Evolutionary conservation across 2,113 vertebrate genomes (phyloP).

Genomic region (Sylvicapra grimmia): DNA sequence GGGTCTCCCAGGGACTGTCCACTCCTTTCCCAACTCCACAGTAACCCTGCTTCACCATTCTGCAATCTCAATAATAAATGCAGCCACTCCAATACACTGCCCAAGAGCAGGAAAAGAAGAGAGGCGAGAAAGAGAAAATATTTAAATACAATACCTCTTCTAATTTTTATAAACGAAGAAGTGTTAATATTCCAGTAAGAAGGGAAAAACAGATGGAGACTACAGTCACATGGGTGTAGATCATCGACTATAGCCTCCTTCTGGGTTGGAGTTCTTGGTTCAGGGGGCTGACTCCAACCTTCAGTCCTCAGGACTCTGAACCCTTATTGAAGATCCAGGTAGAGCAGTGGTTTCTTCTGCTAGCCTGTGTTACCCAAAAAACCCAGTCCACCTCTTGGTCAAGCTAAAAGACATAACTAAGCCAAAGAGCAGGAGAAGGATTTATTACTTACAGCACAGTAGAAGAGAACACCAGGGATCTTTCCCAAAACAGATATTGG

Average conservation of each 20-base stretch:
- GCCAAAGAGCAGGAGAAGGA: not conserved
- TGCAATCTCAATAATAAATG: not conserved
- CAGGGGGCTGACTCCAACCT: not conserved
- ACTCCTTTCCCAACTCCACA: not conserved
- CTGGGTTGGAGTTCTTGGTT: not conserved
- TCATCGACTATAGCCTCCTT: not conserved
- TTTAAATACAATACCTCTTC: not conserved
- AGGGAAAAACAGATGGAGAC: not conserved
- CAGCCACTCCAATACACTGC: not conserved
- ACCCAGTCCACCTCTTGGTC: not conserved
- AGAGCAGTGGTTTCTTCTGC: not conserved
- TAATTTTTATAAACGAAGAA: not conserved
- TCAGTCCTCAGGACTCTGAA: not conserved
- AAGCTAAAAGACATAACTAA: not conserved
- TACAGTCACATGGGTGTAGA: fast-evolving
- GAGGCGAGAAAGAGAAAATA: not conserved
- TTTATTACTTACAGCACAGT: not conserved
- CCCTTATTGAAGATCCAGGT: not conserved
- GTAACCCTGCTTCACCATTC: not conserved
- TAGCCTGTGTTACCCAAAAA: not conserved
- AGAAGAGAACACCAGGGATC: not conserved
- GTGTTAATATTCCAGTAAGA: not conserved
- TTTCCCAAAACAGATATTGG: not conserved
- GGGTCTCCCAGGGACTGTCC: not conserved
- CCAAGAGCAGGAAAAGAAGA: not conserved